Evolutionary conservation across 2,888 invertebrate species (phyloP), one percentile per base, ranked within the genome.

Genomic region (Erebia ligea): DNA sequence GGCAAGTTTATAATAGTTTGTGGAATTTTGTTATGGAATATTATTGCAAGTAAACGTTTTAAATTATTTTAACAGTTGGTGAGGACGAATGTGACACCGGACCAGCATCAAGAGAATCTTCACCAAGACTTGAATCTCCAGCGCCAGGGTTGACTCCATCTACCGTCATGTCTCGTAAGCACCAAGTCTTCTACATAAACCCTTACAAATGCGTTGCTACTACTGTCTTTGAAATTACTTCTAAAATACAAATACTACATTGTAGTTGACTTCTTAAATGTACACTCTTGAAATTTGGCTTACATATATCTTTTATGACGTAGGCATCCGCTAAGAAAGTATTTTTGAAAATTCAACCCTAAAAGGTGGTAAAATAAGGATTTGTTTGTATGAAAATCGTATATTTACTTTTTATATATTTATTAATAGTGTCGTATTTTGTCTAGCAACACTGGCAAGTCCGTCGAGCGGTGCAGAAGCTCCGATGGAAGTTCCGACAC

Each of bases 91-190:
- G 91, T 71, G 95, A 96, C 80, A 94, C 94, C 1, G 94, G 95
- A 40, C 92, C 94, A 1, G 95, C 95, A 17, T 96, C 96, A 1
- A 92, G 96, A 72, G 96, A 96, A 83, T 95, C 96, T 0, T 96
- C 96, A 6, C 96, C 96, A 2, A 94, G 96, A 77, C 94, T 96
- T 66, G 96, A 95, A 76, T 95, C 94, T 17, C 95, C 95, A 1
- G 92, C 94, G 0, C 94, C 94, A 0, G 94, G 94, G 1, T 88
- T 94, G 19, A 94, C 94, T 0, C 92, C 94, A 1, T 86, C 92
- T 1, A 81, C 87, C 11, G 78, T 87, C 45, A 84, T 93, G 84
- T 91, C 89, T 1, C 90, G 92, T 93, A 81, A 86, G 92, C 13
- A 9, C 19, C 65, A 56, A 52, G 11, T 34, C 17, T 56, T n/a